phyloP scores from a whole-genome alignment of 2,888 invertebrate species.

The Thera obeliscata region DNA sequence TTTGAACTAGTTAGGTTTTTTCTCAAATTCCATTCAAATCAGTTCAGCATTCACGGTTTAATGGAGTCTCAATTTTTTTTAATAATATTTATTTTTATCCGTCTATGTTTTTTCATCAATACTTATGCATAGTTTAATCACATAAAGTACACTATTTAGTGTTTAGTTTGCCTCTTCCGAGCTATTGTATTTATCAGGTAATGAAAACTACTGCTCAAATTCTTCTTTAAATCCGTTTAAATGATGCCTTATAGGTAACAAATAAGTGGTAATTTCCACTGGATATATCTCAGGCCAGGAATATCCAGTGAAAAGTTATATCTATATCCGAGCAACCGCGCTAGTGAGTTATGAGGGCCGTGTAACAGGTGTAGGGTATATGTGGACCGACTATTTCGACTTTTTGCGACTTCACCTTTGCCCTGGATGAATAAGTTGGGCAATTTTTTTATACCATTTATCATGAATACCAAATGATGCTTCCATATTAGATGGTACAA shows the following conservation, averaged over 20 bases:
- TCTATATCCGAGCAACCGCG: slow-evolving; percentile 30
- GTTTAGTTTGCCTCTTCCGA: too few species aligned
- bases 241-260: background rate
- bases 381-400: slow-evolving; percentile 44
- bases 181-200: too few species aligned
- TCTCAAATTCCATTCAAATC: too few species aligned
- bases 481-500: slow-evolving; percentile 2
- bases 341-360: slow-evolving; percentile 46
- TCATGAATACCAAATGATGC: slow-evolving; percentile 15
- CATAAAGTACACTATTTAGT: too few species aligned
- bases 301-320: slow-evolving; percentile 12
- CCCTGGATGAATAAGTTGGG: slow-evolving; percentile 21
- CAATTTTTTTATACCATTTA: slow-evolving; percentile 3
- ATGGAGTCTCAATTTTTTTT: too few species aligned
- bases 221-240: too few species aligned
- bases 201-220: too few species aligned
- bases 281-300: slow-evolving; percentile 37
- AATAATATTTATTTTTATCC: too few species aligned
- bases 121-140: too few species aligned
- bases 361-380: slow-evolving; percentile 57
- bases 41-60: too few species aligned
- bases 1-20: too few species aligned
- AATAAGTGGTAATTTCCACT: slow-evolving; percentile 19
- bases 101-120: too few species aligned
- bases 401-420: slow-evolving; percentile 47